These are phyloP conservation scores for Climacteris rufus DNA, from an alignment of 2,113 vertebrate genomes.

Conservation along the genomic window DNA sequence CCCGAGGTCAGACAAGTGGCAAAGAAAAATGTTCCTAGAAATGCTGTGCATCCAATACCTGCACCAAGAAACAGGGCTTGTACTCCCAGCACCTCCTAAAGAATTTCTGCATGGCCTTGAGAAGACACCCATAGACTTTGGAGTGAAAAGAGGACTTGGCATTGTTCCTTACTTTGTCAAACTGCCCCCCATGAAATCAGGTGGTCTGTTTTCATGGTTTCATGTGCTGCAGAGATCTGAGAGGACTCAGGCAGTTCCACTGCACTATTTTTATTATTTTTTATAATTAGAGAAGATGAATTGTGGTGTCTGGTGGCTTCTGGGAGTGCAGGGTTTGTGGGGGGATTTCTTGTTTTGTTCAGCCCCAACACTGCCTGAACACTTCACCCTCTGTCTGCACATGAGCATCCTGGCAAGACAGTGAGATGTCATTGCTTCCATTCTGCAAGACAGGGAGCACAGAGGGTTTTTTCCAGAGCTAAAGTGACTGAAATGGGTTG, in stretches of 20 bases:
- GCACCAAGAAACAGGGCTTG: conserved; percentile 62
- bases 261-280: neutral
- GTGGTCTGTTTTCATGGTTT: neutral
- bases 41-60: conserved; percentile 52
- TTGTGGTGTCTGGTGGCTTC: neutral
- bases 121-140: neutral
- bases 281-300: neutral
- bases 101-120: neutral
- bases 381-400: neutral
- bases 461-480: neutral
- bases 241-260: neutral
- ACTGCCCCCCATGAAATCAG: neutral
- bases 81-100: neutral
- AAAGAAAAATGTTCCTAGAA: conserved; percentile 79
- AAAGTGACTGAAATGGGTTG: neutral
- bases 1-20: conserved; percentile 68
- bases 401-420: neutral
- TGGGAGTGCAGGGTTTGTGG: neutral
- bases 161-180: neutral
- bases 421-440: neutral
- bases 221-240: neutral
- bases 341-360: neutral
- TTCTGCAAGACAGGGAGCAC: neutral
- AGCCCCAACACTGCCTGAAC: neutral
- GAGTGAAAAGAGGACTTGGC: neutral